phyloP scores from a whole-genome alignment of 2,888 invertebrate genomes.

The Rhogogaster chlorosoma region DNA sequence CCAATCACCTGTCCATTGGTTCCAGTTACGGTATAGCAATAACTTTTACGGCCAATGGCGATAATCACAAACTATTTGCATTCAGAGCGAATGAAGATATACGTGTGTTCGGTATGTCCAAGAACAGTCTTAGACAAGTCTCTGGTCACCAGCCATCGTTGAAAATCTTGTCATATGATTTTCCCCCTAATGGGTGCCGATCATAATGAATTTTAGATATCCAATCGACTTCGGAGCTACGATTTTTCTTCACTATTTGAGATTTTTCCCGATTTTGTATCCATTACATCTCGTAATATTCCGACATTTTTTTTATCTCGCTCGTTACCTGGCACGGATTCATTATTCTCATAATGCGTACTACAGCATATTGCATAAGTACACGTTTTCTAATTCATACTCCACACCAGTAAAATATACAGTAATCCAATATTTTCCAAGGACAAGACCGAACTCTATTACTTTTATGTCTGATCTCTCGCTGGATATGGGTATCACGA shows the following conservation, averaged over 20 bases:
- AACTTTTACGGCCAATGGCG: slow-evolving; percentile 15
- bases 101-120: background rate
- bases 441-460: background rate
- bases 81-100: slow-evolving; percentile 1
- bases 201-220: background rate
- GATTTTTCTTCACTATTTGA: background rate
- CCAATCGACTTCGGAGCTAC: background rate
- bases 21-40: slow-evolving; percentile 8
- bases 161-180: background rate
- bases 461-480: background rate
- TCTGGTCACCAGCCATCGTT: background rate
- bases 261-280: background rate
- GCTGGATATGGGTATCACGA: background rate
- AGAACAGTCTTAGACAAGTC: background rate
- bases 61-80: background rate
- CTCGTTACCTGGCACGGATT: background rate
- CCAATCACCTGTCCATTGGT: background rate
- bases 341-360: background rate
- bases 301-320: background rate
- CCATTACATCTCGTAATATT: background rate
- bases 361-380: background rate
- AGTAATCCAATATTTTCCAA: background rate
- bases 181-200: background rate
- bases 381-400: slow-evolving; percentile 7
- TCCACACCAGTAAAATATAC: background rate